Evolutionary conservation across 2,888 invertebrate genomes (phyloP).

Genomic region (Agrilus mali): DNA sequence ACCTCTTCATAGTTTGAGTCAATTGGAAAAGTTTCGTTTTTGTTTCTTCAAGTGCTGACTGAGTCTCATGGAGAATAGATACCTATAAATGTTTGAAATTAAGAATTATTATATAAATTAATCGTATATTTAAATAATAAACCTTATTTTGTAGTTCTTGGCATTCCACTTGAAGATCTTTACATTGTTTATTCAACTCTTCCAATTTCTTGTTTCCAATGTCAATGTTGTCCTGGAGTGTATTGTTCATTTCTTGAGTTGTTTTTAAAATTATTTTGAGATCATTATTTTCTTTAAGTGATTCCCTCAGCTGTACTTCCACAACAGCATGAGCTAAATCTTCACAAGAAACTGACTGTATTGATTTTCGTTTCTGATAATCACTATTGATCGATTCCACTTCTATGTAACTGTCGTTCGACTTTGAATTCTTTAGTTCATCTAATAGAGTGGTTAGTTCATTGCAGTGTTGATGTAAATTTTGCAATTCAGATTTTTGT

Average conservation of each 20-base stretch:
- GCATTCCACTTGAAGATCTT: constrained; percentile 6
- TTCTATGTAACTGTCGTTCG: constrained; percentile 20
- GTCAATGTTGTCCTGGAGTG: constrained; percentile 7
- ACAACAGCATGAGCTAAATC: constrained; percentile 31
- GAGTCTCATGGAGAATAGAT: constrained; percentile 2
- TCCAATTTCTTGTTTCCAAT: constrained; percentile 3
- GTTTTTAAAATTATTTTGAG: constrained; percentile 14
- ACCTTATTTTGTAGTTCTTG: constrained; percentile 9
- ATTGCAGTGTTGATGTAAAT: constrained; percentile 21
- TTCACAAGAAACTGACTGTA: constrained; percentile 15
- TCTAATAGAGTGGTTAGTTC: constrained; percentile 36
- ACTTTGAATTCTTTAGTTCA: constrained; percentile 22
- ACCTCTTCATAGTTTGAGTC: background rate
- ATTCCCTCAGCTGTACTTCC: constrained; percentile 32
- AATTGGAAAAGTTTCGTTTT: constrained; percentile 3
- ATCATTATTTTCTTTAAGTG: constrained; percentile 22
- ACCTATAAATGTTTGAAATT: background rate
- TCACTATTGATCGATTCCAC: constrained; percentile 11
- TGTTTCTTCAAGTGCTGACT: constrained; percentile 1
- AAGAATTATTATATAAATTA: background rate
- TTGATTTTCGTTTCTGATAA: constrained; percentile 4
- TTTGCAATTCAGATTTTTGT: constrained; percentile 21
- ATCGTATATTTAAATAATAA: background rate
- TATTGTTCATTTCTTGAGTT: constrained; percentile 6
- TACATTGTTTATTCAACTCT: constrained; percentile 6